These are phyloP conservation scores for Narcine bancroftii DNA, from an alignment of 2,113 vertebrate species.

Conservation along the genomic window DNA sequence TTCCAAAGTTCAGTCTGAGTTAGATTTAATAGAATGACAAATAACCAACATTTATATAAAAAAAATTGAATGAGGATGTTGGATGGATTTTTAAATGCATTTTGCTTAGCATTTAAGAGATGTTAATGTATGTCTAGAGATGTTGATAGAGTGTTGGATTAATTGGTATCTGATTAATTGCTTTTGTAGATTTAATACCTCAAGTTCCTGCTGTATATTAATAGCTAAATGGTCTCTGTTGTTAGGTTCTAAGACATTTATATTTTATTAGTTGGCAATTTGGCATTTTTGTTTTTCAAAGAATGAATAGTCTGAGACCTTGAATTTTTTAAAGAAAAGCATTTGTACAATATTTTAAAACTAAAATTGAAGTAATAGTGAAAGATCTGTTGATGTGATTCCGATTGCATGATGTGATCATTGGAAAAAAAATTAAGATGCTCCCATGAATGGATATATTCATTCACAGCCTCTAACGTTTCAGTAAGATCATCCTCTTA, in stretches of 20 bases:
- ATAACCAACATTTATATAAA: no score
- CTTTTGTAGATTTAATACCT: neutral
- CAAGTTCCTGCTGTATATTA: neutral
- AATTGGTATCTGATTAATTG: conserved; percentile 19
- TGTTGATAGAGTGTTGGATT: neutral
- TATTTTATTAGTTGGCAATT: neutral
- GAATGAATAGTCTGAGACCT: neutral
- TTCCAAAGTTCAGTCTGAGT: neutral
- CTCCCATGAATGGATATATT: no score
- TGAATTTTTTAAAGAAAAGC: neutral
- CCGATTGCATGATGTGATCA: neutral
- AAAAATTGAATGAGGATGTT: neutral
- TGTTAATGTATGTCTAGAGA: neutral
- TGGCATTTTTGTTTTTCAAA: neutral
- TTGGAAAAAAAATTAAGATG: neutral
- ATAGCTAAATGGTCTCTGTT: neutral
- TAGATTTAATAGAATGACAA: neutral
- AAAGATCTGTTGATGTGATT: neutral
- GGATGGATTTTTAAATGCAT: neutral
- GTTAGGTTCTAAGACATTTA: neutral
- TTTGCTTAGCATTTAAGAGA: neutral
- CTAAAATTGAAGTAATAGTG: neutral
- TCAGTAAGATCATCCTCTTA: no score
- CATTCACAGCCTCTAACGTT: no score
- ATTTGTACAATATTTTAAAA: neutral